These are phyloP conservation scores for Xiphorhynchus elegans DNA, from an alignment of 2,113 vertebrate species.

Conservation along the genomic window DNA sequence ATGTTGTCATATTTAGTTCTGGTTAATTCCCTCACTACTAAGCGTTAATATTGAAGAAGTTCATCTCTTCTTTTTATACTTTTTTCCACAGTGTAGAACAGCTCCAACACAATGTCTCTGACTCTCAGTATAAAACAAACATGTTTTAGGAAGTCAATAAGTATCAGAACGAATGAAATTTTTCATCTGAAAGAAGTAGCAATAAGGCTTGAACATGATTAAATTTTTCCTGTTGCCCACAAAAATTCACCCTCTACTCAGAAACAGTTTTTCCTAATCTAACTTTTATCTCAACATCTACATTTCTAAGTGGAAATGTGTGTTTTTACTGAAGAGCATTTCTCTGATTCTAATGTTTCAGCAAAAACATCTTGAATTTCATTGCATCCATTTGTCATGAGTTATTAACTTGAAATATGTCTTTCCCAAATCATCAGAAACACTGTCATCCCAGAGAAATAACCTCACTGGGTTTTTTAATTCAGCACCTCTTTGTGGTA, in stretches of 20 bases:
- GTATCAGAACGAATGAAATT: neutral
- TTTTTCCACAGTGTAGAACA: neutral
- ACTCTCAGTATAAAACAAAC: neutral
- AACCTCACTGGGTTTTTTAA: neutral
- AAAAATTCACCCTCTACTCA: neutral
- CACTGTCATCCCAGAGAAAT: neutral
- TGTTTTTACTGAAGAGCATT: neutral
- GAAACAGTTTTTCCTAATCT: neutral
- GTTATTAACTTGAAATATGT: neutral
- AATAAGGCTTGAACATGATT: neutral
- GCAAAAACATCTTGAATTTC: neutral
- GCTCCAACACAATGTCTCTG: neutral
- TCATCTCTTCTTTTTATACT: neutral
- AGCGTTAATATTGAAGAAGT: neutral
- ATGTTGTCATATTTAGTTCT: neutral
- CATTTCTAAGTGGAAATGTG: neutral
- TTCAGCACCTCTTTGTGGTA: neutral
- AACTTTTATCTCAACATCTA: neutral
- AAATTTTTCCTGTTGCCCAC: neutral
- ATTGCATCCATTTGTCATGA: neutral
- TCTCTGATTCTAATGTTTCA: neutral
- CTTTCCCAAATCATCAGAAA: neutral
- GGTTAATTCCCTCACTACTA: neutral
- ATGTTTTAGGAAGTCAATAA: neutral
- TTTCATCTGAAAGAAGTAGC: neutral